Conservation (phyloP, 2,888 invertebrate species). For the Hyposoter didymator region DNA sequence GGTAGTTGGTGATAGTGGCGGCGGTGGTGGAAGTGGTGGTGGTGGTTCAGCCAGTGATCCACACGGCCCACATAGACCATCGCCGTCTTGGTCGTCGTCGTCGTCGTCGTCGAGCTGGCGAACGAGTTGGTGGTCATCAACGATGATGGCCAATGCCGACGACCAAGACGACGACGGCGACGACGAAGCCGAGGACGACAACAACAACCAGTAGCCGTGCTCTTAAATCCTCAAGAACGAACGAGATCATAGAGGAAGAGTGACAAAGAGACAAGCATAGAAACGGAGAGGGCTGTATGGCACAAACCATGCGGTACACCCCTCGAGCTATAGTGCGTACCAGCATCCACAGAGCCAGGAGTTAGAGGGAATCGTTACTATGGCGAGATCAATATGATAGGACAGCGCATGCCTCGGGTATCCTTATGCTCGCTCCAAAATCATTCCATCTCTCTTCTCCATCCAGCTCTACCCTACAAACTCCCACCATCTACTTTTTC, state of each 20-base stretch:
- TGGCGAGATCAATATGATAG: conserved; percentile 83
- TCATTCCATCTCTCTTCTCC: conserved; percentile 40
- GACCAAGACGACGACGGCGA: conserved; percentile 33
- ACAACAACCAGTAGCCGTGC: conserved; percentile 13
- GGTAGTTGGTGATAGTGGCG: conserved; percentile 52
- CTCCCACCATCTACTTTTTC: conserved; percentile 17
- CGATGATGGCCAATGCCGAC: conserved; percentile 36
- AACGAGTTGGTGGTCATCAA: conserved; percentile 58
- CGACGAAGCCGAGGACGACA: conserved; percentile 39
- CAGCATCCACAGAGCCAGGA: conserved; percentile 77
- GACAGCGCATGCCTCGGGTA: conserved; percentile 81
- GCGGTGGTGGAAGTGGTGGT: conserved; percentile 3
- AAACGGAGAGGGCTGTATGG: conserved; percentile 52
- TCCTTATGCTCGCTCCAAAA: conserved; percentile 65
- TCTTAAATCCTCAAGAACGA: conserved; percentile 23
- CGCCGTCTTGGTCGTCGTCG: conserved; percentile 55
- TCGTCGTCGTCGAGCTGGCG: conserved; percentile 55
- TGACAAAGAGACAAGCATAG: conserved; percentile 34
- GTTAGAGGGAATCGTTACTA: conserved; percentile 84
- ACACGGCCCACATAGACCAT: conserved; percentile 62
- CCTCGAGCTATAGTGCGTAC: conserved; percentile 78
- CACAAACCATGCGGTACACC: conserved; percentile 70
- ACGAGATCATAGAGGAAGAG: conserved; percentile 37
- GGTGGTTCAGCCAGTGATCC: conserved; percentile 36
- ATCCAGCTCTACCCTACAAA: neutral